Base-by-base conservation (phyloP, 2,888 invertebrate genomes). In the Caenorhabditis uteleia region DNA sequence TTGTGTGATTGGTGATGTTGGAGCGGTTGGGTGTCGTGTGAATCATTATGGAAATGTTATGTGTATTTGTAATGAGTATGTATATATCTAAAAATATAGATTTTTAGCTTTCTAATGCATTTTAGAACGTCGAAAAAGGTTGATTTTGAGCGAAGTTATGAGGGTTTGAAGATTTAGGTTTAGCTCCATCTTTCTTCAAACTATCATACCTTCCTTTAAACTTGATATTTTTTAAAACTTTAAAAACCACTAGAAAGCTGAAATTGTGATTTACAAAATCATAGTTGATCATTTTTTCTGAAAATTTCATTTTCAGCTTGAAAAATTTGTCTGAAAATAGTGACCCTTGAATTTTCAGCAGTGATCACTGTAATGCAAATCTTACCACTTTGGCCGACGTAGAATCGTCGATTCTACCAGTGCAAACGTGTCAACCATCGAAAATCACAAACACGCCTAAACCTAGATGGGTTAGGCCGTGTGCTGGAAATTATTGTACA, bases 31-130 rank as follows among this genome's bases (percentile, higher is more conserved):
- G 10, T 70, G 70, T 53, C 49, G 70, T 23, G 39, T 61, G 27
- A 70, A 70, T 47, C 61, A 68, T 40, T 49, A 68, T 43, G 70
- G 70, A 36, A 64, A 70, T 39, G 38, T 64, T 8, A 60, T 70
- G 23, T 70, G 70, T 29, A 57, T 70, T 10, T 70, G 70, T 56
- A 29, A 55, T 47, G 59, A 67, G 62, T 67, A 18, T n/a, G n/a
- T n/a, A n/a, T n/a, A n/a, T n/a, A n/a, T n/a, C n/a, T n/a, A n/a
- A n/a, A n/a, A n/a, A n/a, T n/a, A n/a, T n/a, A 31, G 49, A 27
- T 33, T 8, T n/a, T 21, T 27, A 16, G 12, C 26, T 49, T 25
- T 6, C 27, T n/a, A 6, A 7, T 25, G 23, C 10, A 6, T 3
- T 25, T 20, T 42, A n/a, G 25, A 3, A 21, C 10, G 12, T 6